Percentiles rank a stretch among this genome's conserved stretches.
These are phyloP conservation scores for Nephrotoma flavescens DNA, from an alignment of 2,888 invertebrate species.

Conservation along the genomic window DNA sequence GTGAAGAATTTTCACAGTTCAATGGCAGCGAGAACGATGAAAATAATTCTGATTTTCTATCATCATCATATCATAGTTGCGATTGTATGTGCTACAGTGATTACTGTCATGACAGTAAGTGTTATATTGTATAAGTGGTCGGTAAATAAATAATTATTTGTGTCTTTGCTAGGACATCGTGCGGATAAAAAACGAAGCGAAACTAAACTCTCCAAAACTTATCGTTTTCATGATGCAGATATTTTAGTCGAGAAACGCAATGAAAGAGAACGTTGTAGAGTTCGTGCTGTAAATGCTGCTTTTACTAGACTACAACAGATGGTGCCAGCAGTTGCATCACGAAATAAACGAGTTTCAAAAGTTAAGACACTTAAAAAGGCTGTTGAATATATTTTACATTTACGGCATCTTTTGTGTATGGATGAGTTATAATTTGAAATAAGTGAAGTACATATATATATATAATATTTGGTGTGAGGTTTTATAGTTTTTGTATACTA, in stretches of 20 bases:
- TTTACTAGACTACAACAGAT: constrained; percentile 41
- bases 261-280: neutral
- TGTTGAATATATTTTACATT: constrained; percentile 42
- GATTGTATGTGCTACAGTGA: neutral
- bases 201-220: neutral
- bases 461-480: neutral
- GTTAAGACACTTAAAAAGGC: constrained; percentile 47
- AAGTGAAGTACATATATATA: neutral
- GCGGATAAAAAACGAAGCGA: neutral
- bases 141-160: neutral
- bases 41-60: neutral
- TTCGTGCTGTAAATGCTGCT: constrained; percentile 45
- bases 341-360: constrained; percentile 43
- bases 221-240: neutral
- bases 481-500: neutral
- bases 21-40: neutral
- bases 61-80: neutral
- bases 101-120: neutral
- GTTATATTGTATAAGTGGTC: neutral
- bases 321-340: constrained; percentile 39
- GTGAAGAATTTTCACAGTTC: neutral
- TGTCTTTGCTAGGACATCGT: neutral
- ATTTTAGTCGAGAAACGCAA: constrained; percentile 1
- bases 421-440: neutral
- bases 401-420: constrained; percentile 25